Conservation (phyloP, 2,797 vertebrate species). For the Epinephelus coioides region DNA sequence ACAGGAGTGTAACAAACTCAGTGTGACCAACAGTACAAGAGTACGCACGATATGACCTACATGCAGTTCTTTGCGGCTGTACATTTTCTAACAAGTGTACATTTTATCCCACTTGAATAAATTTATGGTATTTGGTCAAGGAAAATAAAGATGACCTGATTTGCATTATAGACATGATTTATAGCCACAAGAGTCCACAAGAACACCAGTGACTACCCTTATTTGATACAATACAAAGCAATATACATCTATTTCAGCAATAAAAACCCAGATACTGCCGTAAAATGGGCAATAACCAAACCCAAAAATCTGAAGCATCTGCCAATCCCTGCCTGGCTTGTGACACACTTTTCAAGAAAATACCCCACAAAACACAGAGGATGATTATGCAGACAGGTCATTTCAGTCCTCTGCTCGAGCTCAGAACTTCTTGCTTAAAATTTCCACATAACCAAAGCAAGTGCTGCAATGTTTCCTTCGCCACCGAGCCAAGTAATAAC, state of each 20-base stretch:
- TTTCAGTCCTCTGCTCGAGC: background rate
- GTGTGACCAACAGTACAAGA: background rate
- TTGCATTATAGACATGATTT: background rate
- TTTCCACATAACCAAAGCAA: background rate
- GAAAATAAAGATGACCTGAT: background rate
- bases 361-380: background rate
- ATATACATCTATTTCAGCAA: background rate
- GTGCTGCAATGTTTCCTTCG: background rate
- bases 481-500: background rate
- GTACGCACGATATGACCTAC: slow-evolving; percentile 19
- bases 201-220: background rate
- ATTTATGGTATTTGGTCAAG: slow-evolving; percentile 21
- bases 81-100: background rate
- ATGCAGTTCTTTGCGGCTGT: background rate
- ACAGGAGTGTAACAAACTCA: slow-evolving; percentile 1
- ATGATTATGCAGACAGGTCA: background rate
- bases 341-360: background rate
- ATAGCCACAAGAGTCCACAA: background rate
- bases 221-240: background rate
- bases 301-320: background rate
- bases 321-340: background rate
- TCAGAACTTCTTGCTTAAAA: background rate
- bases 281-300: background rate
- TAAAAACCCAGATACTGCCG: background rate
- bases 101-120: slow-evolving; percentile 21